Conservation (phyloP, 2,888 invertebrate genomes). For the Rhimphoctona megacephalus region DNA sequence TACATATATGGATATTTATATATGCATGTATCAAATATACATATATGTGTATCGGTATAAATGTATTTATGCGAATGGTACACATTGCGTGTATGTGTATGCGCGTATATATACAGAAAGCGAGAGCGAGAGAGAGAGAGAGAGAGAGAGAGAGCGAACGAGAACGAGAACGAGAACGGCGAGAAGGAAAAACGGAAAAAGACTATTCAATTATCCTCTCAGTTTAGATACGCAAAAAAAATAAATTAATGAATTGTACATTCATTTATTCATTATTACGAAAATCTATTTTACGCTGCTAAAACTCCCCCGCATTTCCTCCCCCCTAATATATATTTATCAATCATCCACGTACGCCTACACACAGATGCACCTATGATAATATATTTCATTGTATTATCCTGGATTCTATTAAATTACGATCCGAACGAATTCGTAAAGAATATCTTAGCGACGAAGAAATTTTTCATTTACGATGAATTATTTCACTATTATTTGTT, state of each 20-base stretch:
- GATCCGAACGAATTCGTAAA: not conserved
- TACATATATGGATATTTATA: slow-evolving; percentile 45
- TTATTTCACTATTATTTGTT: too few species aligned
- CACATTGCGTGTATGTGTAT: slow-evolving; percentile 62
- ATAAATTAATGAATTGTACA: slow-evolving; percentile 13
- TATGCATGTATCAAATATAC: slow-evolving; percentile 10
- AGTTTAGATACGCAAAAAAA: slow-evolving; percentile 36
- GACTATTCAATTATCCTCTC: slow-evolving; percentile 43
- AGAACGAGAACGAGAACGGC: not conserved
- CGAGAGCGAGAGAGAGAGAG: not conserved
- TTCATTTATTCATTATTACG: slow-evolving; percentile 29
- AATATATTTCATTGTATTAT: slow-evolving; percentile 26
- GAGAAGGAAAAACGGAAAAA: not conserved
- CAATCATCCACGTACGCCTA: slow-evolving; percentile 41
- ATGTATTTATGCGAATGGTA: slow-evolving; percentile 64
- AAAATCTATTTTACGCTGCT: not conserved
- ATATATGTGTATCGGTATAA: slow-evolving; percentile 31
- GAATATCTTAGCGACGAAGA: too few species aligned
- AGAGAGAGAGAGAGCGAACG: not conserved
- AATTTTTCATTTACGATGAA: too few species aligned
- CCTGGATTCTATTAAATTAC: slow-evolving; percentile 50
- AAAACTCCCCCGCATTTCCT: not conserved
- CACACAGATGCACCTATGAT: slow-evolving; percentile 41
- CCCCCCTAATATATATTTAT: not conserved
- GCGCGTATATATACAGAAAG: slow-evolving; percentile 47